Percentiles rank a stretch among this genome's conserved stretches.
Conservation (phyloP, 1,140 invertebrate species). For the Ephestia elutella region DNA sequence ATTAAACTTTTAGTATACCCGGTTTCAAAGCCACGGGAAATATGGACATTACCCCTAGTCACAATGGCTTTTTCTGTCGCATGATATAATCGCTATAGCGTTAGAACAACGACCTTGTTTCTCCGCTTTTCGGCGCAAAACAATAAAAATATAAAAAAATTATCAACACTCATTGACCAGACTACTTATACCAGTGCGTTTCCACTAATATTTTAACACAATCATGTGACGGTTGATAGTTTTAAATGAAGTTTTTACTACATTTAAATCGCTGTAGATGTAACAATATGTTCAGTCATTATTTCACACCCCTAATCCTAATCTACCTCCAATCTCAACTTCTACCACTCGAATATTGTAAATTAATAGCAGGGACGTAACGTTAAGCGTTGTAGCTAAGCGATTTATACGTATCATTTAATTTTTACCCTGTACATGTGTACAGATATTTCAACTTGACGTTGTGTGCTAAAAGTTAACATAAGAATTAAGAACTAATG, state of each 20-base stretch:
- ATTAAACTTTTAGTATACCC: too few species aligned
- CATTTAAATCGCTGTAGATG: background rate
- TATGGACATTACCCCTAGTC: too few species aligned
- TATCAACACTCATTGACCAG: too few species aligned
- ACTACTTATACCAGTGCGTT: too few species aligned
- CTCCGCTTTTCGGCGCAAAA: too few species aligned
- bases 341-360: background rate
- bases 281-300: background rate
- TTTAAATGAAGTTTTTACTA: background rate
- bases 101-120: too few species aligned
- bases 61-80: too few species aligned
- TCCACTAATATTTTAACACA: background rate
- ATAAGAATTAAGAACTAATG: too few species aligned
- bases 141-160: too few species aligned
- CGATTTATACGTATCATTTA: slow-evolving; percentile 26
- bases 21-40: too few species aligned
- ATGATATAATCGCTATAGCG: too few species aligned
- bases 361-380: slow-evolving; percentile 5
- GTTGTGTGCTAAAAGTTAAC: slow-evolving; percentile 12
- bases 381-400: slow-evolving; percentile 12
- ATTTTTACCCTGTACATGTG: slow-evolving; percentile 54
- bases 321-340: background rate
- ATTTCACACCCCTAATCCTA: background rate
- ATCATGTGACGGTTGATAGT: background rate
- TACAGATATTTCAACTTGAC: background rate